Evolutionary conservation across 2,113 vertebrate species (phyloP).

Genomic region (Hippocampus zosterae): DNA sequence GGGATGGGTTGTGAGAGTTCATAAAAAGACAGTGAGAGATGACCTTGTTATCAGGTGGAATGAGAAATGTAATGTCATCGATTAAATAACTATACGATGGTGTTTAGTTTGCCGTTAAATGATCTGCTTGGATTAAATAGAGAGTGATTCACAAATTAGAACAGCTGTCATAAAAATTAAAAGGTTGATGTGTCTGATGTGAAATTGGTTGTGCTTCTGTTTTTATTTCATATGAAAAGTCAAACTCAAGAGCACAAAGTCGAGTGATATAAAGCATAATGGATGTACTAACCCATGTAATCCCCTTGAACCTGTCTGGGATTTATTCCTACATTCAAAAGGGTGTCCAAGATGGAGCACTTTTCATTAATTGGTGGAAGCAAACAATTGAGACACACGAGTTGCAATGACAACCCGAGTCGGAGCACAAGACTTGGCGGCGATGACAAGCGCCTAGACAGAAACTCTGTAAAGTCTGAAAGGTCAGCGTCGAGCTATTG

Average conservation of each 20-base stretch:
- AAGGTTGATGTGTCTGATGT: too few species aligned
- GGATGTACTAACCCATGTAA: background rate
- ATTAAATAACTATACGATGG: background rate
- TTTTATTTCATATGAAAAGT: background rate
- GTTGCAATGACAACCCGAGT: background rate
- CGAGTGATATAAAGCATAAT: background rate
- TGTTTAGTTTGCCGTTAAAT: background rate
- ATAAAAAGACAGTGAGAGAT: conserved; percentile 11
- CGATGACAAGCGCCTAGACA: background rate
- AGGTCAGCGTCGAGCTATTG: conserved; percentile 39
- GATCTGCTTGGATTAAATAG: background rate
- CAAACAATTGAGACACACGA: background rate
- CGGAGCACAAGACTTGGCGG: background rate
- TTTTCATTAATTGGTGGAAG: background rate
- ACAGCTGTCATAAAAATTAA: too few species aligned
- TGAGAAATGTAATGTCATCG: background rate
- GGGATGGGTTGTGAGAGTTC: conserved; percentile 17
- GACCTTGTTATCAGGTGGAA: background rate
- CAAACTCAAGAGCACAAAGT: background rate
- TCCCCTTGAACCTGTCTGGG: background rate
- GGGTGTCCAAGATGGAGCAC: background rate
- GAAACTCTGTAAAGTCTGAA: conserved; percentile 21
- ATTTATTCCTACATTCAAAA: background rate
- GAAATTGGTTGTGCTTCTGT: background rate
- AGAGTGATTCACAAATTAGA: too few species aligned